These are phyloP conservation scores for Loris lydekkerianus DNA, from an alignment of 2,797 vertebrate genomes.

Conservation along the genomic window DNA sequence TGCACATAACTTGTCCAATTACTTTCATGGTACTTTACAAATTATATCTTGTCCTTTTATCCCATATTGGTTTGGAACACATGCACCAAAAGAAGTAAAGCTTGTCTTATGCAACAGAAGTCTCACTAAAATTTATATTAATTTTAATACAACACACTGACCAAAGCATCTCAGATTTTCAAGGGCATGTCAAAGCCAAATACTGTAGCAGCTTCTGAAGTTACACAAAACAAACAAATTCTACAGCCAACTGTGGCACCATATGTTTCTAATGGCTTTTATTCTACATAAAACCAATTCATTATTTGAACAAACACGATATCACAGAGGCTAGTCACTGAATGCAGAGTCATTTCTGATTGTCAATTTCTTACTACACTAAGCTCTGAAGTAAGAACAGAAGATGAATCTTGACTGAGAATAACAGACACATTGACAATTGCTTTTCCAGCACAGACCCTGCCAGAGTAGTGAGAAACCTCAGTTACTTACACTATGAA, in stretches of 20 bases:
- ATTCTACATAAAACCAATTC: constrained; percentile 29
- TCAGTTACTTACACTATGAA: neutral
- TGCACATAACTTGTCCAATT: neutral
- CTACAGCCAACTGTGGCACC: constrained; percentile 65
- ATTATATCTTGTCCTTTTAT: constrained; percentile 50
- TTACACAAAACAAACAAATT: constrained; percentile 71
- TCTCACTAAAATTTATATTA: constrained; percentile 3
- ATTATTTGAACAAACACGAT: constrained; percentile 11
- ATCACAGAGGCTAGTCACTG: neutral
- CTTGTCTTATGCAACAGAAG: neutral
- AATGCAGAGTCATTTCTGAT: neutral
- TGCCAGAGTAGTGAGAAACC: neutral
- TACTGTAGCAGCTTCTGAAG: constrained; percentile 53
- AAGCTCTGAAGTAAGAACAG: constrained; percentile 55
- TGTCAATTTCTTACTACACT: constrained; percentile 58
- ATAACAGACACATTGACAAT: neutral
- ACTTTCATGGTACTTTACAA: constrained; percentile 44
- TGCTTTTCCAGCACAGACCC: neutral
- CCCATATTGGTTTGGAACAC: neutral
- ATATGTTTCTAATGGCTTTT: constrained; percentile 74
- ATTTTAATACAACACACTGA: constrained; percentile 40
- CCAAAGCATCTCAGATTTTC: constrained; percentile 64
- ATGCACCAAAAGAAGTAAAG: neutral
- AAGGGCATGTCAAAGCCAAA: constrained; percentile 52
- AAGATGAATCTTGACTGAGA: constrained; percentile 48